Base-by-base conservation (phyloP, 2,888 invertebrate species). In the Meganola albula region DNA sequence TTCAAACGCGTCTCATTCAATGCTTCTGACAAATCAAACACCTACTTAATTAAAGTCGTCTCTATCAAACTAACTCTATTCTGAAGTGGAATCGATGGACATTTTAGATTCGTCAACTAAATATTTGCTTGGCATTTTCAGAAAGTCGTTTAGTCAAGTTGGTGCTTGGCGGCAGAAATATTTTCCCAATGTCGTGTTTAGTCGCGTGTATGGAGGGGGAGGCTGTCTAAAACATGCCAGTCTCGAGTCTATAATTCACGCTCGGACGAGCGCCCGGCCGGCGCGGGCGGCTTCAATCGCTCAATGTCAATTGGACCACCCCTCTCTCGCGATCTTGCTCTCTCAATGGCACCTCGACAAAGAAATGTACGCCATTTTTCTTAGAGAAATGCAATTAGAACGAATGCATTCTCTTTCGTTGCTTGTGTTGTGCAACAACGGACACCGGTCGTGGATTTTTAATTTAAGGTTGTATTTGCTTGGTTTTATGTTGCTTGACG, bases 331-430 rank as follows among this genome's bases (percentile, higher is more conserved):
- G 66, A 70, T 68, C 69, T 72, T 60, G 63, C 58, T 55, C 53
- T 57, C 60, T 63, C 69, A 60, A 62, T 64, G 61, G 59, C 60
- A 66, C 65, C 63, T 53, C 53, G 51, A 63, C 67, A 71, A 73
- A 76, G 74, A 74, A 78, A 74, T 74, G 68, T 69, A 64, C 61
- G 58, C 68, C 61, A 76, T 78, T 78, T 78, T 71, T 78, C 79
- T 70, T 62, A 44, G 53, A 59, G 71, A 72, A 76, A 74, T 75
- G 75, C 72, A 76, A 77, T 80, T 75, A 74, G 70, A 72, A 64
- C 63, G 53, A 59, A 61, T 68, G 66, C 63, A 67, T 68, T n/a
- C n/a, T n/a, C 75, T 73, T 64, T 71, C 68, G 65, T 63, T 59
- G 56, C 50, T 57, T 50, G 60, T 63, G 65, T 67, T 69, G 67